Conservation (phyloP, 2,797 vertebrate genomes). For the Parambassis ranga region DNA sequence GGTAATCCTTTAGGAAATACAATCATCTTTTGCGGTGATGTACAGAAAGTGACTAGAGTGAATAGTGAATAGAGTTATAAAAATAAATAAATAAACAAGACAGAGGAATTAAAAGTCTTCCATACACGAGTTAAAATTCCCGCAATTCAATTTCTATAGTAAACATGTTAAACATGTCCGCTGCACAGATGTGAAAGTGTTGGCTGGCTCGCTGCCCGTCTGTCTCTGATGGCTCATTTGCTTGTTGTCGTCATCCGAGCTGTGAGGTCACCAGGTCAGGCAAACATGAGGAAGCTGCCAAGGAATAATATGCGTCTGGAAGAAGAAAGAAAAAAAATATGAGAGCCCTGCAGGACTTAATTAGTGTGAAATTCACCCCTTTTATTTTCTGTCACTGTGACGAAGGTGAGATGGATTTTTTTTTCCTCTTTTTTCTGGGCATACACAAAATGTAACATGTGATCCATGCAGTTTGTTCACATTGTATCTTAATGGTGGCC, state of each 20-base stretch:
- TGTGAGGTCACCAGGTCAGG: slow-evolving; percentile 56
- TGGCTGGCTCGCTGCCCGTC: slow-evolving; percentile 12
- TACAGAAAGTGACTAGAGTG: no score
- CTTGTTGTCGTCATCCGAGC: slow-evolving; percentile 51
- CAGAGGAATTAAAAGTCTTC: no score
- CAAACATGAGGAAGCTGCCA: slow-evolving; percentile 64
- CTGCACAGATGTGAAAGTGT: slow-evolving; percentile 3
- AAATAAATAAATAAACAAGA: no score
- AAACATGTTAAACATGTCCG: no score
- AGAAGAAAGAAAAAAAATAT: background rate
- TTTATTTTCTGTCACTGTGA: slow-evolving; percentile 33
- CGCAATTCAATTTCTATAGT: no score
- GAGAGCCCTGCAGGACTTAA: slow-evolving; percentile 57
- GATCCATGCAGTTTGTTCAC: background rate
- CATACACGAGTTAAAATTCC: no score
- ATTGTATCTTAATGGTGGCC: no score
- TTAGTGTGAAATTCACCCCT: slow-evolving; percentile 68
- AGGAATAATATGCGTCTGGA: slow-evolving; percentile 26
- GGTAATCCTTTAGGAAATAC: no score
- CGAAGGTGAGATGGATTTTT: slow-evolving; percentile 21
- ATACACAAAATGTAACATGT: no score
- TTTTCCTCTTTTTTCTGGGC: background rate
- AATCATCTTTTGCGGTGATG: no score
- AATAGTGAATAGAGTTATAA: no score
- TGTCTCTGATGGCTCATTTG: slow-evolving; percentile 60